A percentile compares a stretch with the other conserved stretches of the same genome.
Conservation (phyloP, 2,797 vertebrate species). For the Epinephelus malabaricus region DNA sequence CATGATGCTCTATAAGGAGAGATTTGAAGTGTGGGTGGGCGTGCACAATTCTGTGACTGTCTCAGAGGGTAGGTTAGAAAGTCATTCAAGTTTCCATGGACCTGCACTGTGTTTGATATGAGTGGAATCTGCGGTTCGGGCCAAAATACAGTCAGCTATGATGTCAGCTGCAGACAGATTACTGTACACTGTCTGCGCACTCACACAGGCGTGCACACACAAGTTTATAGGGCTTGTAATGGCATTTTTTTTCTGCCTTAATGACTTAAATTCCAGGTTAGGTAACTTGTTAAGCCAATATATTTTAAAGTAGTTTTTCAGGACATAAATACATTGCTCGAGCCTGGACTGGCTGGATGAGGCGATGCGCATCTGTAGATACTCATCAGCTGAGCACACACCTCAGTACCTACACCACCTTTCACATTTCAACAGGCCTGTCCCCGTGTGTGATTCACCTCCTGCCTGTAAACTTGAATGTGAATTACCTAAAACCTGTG, state of each 20-base stretch:
- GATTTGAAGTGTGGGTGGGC: neutral
- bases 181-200: constrained; percentile 19
- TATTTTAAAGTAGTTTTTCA: neutral
- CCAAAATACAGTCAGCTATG: constrained; percentile 19
- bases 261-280: neutral
- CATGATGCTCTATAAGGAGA: neutral
- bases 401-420: neutral
- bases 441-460: neutral
- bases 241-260: neutral
- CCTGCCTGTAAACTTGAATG: neutral
- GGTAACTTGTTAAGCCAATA: neutral
- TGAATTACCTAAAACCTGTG: neutral
- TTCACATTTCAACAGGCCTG: neutral
- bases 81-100: constrained; percentile 47
- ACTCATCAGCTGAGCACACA: neutral
- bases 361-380: neutral
- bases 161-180: constrained; percentile 47
- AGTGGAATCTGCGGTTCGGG: constrained; percentile 53
- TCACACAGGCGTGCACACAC: neutral
- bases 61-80: constrained; percentile 4
- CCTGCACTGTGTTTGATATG: constrained; percentile 12
- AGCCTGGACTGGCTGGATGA: neutral
- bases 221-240: neutral
- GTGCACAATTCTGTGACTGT: neutral
- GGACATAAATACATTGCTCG: no score